Base-by-base conservation (phyloP, 1,140 invertebrate genomes). In the Oreohelix idahoensis region DNA sequence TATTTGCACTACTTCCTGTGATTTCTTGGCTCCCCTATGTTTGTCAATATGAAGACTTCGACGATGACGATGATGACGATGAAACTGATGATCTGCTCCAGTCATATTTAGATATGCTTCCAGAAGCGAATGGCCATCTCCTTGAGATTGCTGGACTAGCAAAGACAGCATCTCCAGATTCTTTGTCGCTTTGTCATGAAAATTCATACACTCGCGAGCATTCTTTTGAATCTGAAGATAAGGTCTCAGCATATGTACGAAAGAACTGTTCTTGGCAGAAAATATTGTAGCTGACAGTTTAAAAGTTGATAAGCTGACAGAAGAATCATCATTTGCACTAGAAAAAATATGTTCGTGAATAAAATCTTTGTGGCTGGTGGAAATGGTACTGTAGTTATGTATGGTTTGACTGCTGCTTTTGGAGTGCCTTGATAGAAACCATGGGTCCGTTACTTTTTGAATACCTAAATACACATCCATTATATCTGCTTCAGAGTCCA, bases 391-490 rank as follows among this genome's bases (percentile, higher is more conserved):
- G 23, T 45, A 8, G 42, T 45, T 45, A 8, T 15, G 42, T 45
- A 26, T 58, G 23, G 20, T 2, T 11, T 23, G 10, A 2, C 20
- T 58, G 51, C 23, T 58, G 23, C 20, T 26, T 23, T 2, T 23
- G 10, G 23, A 35, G 13, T 71, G 29, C 32, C 32, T 35, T 1
- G 17, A 20, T 1, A 36, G 13, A 15, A n/a, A 71, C 13, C 2
- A 4, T 32, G 69, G 4, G 38, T 71, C 26, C 2, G 15, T 58
- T 15, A 58, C 1, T 58, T 10, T 26, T n/a, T 35, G 10, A 5
- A 36, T 15, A 20, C 49, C 45, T 26, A 78, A 17, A 45, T 78
- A 78, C 8, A 78, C 49, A 53, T 53, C 75, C 51, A 51, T 32
- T 1, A 78, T 11, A 11, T n/a, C 42, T 1, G 45, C 1, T 35